Evolutionary conservation across 2,797 vertebrate species (phyloP).

Genomic region (Danio tinwini): DNA sequence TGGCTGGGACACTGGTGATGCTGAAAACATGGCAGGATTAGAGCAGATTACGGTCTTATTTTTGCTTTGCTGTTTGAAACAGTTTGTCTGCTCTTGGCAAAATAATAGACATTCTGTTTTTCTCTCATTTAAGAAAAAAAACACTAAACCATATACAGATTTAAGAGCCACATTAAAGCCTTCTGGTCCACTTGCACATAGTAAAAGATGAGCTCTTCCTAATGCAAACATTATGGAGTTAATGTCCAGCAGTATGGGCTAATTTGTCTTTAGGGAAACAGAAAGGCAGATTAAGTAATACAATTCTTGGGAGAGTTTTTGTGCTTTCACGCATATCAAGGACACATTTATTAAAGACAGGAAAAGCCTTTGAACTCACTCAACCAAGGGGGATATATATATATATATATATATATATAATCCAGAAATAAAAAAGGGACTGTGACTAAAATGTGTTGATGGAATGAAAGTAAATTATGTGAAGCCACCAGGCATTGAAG

Average conservation of each 20-base stretch:
- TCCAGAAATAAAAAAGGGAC: slow-evolving; percentile 1
- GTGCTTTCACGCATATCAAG: slow-evolving; percentile 7
- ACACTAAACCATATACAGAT: slow-evolving; percentile 28
- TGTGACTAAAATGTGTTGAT: slow-evolving; percentile 4
- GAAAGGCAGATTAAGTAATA: not conserved
- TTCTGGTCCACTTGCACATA: slow-evolving; percentile 14
- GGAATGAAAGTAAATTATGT: slow-evolving; percentile 35
- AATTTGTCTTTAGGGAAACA: slow-evolving; percentile 4
- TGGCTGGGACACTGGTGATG: slow-evolving; percentile 1
- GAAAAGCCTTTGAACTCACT: slow-evolving; percentile 25
- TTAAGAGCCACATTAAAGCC: slow-evolving; percentile 19
- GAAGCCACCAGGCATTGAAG: slow-evolving; percentile 20
- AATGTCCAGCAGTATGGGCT: not conserved
- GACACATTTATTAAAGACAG: not conserved
- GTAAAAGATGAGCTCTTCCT: not conserved
- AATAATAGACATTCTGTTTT: slow-evolving; percentile 3
- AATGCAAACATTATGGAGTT: slow-evolving; percentile 28
- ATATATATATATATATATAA: too few species aligned
- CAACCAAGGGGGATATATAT: not conserved
- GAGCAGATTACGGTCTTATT: slow-evolving; percentile 21
- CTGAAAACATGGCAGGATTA: not conserved
- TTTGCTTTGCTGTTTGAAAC: slow-evolving; percentile 24
- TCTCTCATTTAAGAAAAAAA: not conserved
- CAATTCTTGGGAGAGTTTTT: not conserved
- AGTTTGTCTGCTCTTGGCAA: slow-evolving; percentile 25